A percentile compares a stretch with the other conserved stretches of the same genome.
These are phyloP conservation scores for Oxyteleia sp. DNA, from an alignment of 2,888 invertebrate genomes.

Conservation along the genomic window DNA sequence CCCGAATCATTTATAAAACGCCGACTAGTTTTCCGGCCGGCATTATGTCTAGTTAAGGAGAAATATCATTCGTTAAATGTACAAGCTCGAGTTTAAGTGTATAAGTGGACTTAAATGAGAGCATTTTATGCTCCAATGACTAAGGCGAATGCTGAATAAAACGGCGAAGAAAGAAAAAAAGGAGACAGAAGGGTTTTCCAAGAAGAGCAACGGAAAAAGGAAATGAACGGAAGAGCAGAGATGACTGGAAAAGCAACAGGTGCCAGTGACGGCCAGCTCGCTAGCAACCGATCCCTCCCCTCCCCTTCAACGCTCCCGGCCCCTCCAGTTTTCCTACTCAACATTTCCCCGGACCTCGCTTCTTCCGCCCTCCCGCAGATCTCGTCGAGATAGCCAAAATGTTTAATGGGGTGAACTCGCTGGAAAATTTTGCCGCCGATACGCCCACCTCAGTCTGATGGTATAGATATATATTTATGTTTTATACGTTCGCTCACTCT, in stretches of 20 bases:
- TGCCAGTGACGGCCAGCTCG: slow-evolving; percentile 84
- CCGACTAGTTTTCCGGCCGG: slow-evolving; percentile 45
- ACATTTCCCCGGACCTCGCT: no score
- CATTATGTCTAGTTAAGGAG: slow-evolving; percentile 68
- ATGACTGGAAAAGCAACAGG: slow-evolving; percentile 86
- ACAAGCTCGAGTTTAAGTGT: slow-evolving; percentile 71
- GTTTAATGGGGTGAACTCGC: no score
- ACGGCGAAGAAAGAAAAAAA: slow-evolving; percentile 60
- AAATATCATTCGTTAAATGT: slow-evolving; percentile 71
- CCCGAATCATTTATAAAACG: slow-evolving; percentile 58
- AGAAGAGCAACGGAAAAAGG: slow-evolving; percentile 72
- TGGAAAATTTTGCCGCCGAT: no score
- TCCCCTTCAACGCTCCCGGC: slow-evolving; percentile 4
- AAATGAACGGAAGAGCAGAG: slow-evolving; percentile 76
- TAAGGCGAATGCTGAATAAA: slow-evolving; percentile 72
- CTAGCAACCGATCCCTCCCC: slow-evolving; percentile 76
- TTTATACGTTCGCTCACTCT: no score
- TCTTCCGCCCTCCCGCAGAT: no score
- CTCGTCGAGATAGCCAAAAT: no score
- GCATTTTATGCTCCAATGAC: slow-evolving; percentile 72
- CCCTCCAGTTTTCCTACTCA: slow-evolving; percentile 72
- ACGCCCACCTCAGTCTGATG: no score
- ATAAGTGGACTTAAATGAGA: slow-evolving; percentile 74
- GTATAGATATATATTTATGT: no score
- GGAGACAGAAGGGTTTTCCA: slow-evolving; percentile 66